phyloP scores from a whole-genome alignment of 2,888 invertebrate species.

The Mythimna ferrago region DNA sequence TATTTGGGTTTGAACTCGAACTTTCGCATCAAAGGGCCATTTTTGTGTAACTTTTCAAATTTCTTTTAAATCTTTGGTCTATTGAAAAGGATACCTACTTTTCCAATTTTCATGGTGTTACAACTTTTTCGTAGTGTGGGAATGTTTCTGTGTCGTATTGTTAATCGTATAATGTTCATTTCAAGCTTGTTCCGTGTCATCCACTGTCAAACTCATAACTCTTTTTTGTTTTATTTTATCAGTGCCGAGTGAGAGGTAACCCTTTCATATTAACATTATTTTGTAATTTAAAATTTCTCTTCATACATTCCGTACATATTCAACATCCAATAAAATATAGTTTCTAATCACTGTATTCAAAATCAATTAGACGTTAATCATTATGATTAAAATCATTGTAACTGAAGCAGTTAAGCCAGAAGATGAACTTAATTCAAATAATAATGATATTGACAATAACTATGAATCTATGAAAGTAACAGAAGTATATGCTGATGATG shows the following conservation, averaged over 20 bases:
- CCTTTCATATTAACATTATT: slow-evolving; percentile 64
- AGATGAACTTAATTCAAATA: not conserved
- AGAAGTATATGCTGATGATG: not conserved
- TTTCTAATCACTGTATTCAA: not conserved
- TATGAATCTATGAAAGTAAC: not conserved
- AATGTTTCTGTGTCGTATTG: slow-evolving; percentile 54
- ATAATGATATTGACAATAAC: not conserved
- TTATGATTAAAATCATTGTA: not conserved
- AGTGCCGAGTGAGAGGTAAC: slow-evolving; percentile 84
- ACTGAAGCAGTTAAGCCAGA: not conserved
- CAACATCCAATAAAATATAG: too few species aligned
- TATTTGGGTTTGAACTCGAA: not conserved
- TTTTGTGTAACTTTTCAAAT: not conserved
- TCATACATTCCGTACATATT: not conserved
- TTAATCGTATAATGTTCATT: slow-evolving; percentile 66
- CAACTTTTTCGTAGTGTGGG: slow-evolving; percentile 54
- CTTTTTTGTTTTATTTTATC: slow-evolving; percentile 78
- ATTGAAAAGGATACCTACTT: too few species aligned
- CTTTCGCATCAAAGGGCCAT: not conserved
- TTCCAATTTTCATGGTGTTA: slow-evolving; percentile 10
- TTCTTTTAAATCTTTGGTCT: too few species aligned
- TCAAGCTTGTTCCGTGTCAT: slow-evolving; percentile 80
- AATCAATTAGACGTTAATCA: not conserved
- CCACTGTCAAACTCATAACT: slow-evolving; percentile 76
- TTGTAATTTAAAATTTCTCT: slow-evolving; percentile 14